These are phyloP conservation scores for Alcis repandata DNA, from an alignment of 2,888 invertebrate genomes.

Conservation along the genomic window DNA sequence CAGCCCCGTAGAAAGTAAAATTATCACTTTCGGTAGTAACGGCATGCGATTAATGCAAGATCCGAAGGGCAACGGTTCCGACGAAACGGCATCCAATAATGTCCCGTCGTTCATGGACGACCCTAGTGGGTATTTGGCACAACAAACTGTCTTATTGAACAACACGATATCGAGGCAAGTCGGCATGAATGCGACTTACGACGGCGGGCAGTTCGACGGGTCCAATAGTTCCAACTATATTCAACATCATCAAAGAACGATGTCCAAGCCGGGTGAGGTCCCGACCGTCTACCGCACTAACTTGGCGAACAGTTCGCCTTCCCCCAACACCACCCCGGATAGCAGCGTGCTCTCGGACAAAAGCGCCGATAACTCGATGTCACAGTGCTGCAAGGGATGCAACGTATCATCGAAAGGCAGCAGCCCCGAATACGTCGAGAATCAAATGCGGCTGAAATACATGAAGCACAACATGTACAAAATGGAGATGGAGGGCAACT, in stretches of 20 bases:
- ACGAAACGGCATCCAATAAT: slow-evolving; percentile 82
- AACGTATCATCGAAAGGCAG: slow-evolving; percentile 75
- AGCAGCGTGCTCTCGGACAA: slow-evolving; percentile 80
- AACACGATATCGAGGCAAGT: slow-evolving; percentile 92
- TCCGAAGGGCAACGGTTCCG: slow-evolving; percentile 75
- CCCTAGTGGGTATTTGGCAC: slow-evolving; percentile 95
- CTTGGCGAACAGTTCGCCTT: slow-evolving; percentile 73
- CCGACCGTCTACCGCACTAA: slow-evolving; percentile 69
- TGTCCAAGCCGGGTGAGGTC: slow-evolving; percentile 63
- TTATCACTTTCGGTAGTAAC: slow-evolving; percentile 66
- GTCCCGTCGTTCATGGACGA: slow-evolving; percentile 96
- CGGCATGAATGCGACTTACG: slow-evolving; percentile 72
- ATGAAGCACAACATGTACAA: slow-evolving; percentile 77
- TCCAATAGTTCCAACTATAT: slow-evolving; percentile 55
- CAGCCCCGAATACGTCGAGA: slow-evolving; percentile 73
- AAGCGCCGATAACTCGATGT: slow-evolving; percentile 59
- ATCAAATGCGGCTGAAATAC: slow-evolving; percentile 72
- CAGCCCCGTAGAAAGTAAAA: slow-evolving; percentile 67
- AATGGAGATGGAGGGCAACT: slow-evolving; percentile 81
- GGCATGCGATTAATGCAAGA: slow-evolving; percentile 73
- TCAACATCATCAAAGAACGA: slow-evolving; percentile 64
- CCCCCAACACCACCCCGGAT: slow-evolving; percentile 80
- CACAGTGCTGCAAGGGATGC: slow-evolving; percentile 86
- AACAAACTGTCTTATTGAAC: slow-evolving; percentile 95
- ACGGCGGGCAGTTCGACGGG: slow-evolving; percentile 68